Conservation (phyloP, 2,888 invertebrate species). For the Troides aeacus region DNA sequence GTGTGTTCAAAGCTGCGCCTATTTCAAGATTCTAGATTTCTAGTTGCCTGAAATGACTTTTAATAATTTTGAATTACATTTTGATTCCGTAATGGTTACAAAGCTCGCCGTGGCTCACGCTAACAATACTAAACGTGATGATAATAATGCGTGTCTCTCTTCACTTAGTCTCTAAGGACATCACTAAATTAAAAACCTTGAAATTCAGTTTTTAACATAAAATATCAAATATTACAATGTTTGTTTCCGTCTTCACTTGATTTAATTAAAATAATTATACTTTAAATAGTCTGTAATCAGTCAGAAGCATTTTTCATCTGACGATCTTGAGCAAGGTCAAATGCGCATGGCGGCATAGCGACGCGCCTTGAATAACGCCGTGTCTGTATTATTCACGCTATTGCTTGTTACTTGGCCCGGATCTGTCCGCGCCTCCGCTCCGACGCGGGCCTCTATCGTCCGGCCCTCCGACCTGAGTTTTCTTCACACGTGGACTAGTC, state of each 20-base stretch:
- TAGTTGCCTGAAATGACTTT: no score
- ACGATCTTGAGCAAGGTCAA: slow-evolving; percentile 35
- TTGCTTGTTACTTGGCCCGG: background rate
- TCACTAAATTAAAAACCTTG: no score
- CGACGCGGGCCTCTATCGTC: background rate
- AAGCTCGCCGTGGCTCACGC: no score
- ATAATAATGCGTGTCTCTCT: no score
- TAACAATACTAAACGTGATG: no score
- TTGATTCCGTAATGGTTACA: no score
- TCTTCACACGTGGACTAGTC: no score
- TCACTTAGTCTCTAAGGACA: no score
- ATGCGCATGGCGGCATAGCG: slow-evolving; percentile 32
- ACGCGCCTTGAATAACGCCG: slow-evolving; percentile 28
- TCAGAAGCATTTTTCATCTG: slow-evolving; percentile 35
- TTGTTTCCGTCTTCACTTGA: background rate
- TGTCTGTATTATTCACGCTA: slow-evolving; percentile 12
- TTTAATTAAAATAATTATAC: slow-evolving; percentile 23
- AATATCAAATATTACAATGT: background rate
- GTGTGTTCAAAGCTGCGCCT: no score
- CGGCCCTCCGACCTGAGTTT: background rate
- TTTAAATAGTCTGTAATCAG: slow-evolving; percentile 23
- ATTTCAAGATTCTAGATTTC: no score
- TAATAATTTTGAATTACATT: no score
- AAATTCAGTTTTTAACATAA: background rate
- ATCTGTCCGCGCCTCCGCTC: background rate